A percentile compares a stretch with the other conserved stretches of the same genome.
Evolutionary conservation across 2,113 vertebrate species (phyloP).

Genomic region (Thomomys bottae): DNA sequence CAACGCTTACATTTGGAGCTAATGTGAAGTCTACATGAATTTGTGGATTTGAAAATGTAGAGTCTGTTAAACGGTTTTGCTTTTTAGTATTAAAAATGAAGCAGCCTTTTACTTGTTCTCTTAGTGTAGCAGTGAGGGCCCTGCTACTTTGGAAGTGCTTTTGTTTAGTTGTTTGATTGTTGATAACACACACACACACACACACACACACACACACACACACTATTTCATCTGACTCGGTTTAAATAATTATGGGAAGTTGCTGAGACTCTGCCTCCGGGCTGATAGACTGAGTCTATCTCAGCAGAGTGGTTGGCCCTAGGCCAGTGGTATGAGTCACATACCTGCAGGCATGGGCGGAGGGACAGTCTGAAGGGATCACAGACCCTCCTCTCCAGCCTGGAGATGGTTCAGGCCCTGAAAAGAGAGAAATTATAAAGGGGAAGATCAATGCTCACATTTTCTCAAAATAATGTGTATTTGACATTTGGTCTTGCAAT

Average conservation of each 20-base stretch:
- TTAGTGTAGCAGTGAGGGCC: not conserved
- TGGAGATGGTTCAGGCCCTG: not conserved
- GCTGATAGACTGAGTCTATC: too few species aligned
- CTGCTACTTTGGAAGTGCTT: not conserved
- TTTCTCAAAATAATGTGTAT: not conserved
- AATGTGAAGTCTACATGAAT: not conserved
- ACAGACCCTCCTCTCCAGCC: not conserved
- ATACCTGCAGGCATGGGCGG: accelerated
- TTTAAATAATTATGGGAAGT: not conserved
- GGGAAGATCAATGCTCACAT: not conserved
- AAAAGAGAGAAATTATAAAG: not conserved
- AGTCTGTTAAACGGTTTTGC: not conserved
- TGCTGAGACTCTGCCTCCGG: not conserved
- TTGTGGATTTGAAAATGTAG: not conserved
- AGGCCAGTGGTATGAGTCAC: not conserved
- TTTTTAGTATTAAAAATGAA: slow-evolving; percentile 22
- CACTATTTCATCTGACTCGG: not conserved
- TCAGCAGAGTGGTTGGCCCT: too few species aligned
- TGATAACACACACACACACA: not conserved
- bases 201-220: not conserved
- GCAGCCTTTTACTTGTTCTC: not conserved
- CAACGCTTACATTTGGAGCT: not conserved
- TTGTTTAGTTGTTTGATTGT: not conserved
- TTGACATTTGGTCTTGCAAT: not conserved
- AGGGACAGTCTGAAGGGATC: not conserved